Percentiles rank a stretch among this genome's conserved stretches.
These are phyloP conservation scores for Globodera rostochiensis DNA, from an alignment of 1,140 invertebrate genomes.

Conservation along the genomic window DNA sequence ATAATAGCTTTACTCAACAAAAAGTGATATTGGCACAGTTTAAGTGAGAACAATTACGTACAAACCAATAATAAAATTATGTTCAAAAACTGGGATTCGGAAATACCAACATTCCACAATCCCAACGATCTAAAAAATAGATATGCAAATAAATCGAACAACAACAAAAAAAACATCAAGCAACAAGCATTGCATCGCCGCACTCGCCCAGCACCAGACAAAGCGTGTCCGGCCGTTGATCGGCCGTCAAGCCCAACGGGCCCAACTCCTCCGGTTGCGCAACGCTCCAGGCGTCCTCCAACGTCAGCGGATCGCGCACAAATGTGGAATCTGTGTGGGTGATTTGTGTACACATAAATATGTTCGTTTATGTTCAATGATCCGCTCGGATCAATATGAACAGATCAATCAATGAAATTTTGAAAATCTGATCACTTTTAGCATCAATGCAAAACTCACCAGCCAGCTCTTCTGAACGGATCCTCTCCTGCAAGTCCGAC, in stretches of 20 bases:
- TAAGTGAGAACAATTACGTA: too few species aligned
- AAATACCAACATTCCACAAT: too few species aligned
- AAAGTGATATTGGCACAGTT: too few species aligned
- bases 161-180: background rate
- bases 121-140: too few species aligned
- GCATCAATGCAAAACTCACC: background rate
- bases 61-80: too few species aligned
- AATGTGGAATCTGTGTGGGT: slow-evolving; percentile 12
- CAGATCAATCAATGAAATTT: background rate
- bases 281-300: slow-evolving; percentile 25
- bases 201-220: slow-evolving; percentile 21
- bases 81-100: too few species aligned
- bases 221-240: slow-evolving; percentile 28
- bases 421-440: background rate
- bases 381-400: too few species aligned
- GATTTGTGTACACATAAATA: too few species aligned
- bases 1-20: too few species aligned
- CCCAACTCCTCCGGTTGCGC: slow-evolving; percentile 5
- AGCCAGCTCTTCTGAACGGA: background rate
- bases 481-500: slow-evolving; percentile 21
- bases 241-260: slow-evolving; percentile 25
- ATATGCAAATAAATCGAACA: too few species aligned
- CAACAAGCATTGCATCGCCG: background rate
- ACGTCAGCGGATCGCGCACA: slow-evolving; percentile 19
- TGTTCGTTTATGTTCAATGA: background rate